These are phyloP conservation scores for Apogon talboti DNA, from an alignment of 2,797 vertebrate species.

Conservation along the genomic window DNA sequence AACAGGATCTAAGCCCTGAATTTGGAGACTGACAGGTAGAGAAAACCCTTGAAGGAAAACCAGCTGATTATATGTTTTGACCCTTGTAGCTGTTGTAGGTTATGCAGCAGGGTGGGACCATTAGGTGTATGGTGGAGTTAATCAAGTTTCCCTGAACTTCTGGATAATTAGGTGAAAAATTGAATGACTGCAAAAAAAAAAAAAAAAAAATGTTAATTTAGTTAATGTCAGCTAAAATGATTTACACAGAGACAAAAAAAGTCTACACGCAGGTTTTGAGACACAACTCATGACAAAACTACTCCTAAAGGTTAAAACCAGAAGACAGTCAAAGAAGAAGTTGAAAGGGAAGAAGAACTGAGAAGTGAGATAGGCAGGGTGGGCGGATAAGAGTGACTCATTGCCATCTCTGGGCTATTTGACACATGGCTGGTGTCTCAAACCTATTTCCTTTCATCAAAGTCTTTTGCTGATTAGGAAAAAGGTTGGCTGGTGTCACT, in stretches of 20 bases:
- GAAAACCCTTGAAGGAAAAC: constrained; percentile 23
- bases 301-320: constrained; percentile 26
- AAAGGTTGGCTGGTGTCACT: constrained; percentile 66
- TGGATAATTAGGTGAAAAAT: too few relatives aligned
- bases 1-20: constrained; percentile 24
- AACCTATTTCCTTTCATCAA: constrained; percentile 65
- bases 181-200: too few relatives aligned
- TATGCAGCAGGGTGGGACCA: not conserved
- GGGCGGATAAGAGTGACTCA: constrained; percentile 44
- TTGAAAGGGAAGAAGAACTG: constrained; percentile 51
- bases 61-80: constrained; percentile 15
- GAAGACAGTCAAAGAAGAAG: constrained; percentile 39
- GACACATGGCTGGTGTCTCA: constrained; percentile 56
- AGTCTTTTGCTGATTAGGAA: constrained; percentile 69
- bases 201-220: too few relatives aligned
- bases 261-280: not conserved
- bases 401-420: constrained; percentile 37
- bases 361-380: constrained; percentile 34
- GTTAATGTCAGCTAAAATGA: too few relatives aligned
- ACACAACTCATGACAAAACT: constrained; percentile 7
- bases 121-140: too few relatives aligned
- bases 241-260: too few relatives aligned
- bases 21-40: constrained; percentile 28
- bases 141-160: too few relatives aligned
- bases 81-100: constrained; percentile 11